phyloP scores from a whole-genome alignment of 2,888 invertebrate species.

The Esperia sulphurella region DNA sequence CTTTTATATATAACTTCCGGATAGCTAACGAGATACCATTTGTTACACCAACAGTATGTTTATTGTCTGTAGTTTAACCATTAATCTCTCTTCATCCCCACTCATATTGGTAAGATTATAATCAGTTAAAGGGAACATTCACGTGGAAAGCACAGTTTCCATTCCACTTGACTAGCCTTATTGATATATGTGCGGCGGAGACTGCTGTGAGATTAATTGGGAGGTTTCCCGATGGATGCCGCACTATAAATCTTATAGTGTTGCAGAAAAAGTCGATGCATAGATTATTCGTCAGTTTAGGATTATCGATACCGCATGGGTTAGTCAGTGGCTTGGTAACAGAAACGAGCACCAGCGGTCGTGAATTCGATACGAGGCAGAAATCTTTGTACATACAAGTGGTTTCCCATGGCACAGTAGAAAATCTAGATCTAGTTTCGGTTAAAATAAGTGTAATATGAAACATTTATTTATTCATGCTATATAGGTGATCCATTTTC shows the following conservation, averaged over 20 bases:
- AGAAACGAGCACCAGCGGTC: no score
- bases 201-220: slow-evolving; percentile 31
- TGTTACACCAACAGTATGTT: neutral
- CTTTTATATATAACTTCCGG: no score
- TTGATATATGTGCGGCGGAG: slow-evolving; percentile 28
- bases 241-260: slow-evolving; percentile 24
- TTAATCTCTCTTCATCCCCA: neutral
- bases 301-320: no score
- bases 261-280: neutral
- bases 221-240: slow-evolving; percentile 24
- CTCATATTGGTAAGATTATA: neutral
- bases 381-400: no score
- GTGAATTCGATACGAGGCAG: no score
- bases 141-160: slow-evolving; percentile 5
- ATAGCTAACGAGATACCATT: neutral
- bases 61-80: neutral
- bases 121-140: slow-evolving; percentile 17
- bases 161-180: slow-evolving; percentile 17
- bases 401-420: no score
- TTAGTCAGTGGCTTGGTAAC: no score
- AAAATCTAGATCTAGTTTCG: no score
- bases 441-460: no score
- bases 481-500: no score
- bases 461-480: no score
- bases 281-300: no score